Conservation (phyloP, 2,888 invertebrate genomes). For the Hirtodrosophila cameraria region DNA sequence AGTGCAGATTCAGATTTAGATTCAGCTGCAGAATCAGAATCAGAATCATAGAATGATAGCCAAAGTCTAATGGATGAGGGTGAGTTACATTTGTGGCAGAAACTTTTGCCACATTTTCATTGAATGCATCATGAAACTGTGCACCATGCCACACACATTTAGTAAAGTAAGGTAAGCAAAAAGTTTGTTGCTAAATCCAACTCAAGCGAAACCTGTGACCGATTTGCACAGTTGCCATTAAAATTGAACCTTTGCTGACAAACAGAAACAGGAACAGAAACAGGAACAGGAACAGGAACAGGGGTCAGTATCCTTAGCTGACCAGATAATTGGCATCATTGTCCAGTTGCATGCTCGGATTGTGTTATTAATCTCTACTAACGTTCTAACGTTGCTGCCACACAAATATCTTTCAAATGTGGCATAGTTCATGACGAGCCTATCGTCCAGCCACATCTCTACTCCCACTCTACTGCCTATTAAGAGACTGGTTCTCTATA, state of each 20-base stretch:
- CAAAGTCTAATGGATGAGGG: conserved; percentile 15
- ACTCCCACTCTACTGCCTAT: conserved; percentile 37
- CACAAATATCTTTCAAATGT: conserved; percentile 60
- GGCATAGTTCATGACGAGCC: conserved; percentile 53
- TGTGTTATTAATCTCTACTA: conserved; percentile 62
- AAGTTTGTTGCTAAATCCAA: conserved; percentile 63
- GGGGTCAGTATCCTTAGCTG: neutral
- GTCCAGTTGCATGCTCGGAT: conserved; percentile 27
- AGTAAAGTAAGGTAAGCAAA: conserved; percentile 71
- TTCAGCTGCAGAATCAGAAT: conserved; percentile 17
- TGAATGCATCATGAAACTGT: conserved; percentile 55
- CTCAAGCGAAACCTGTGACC: conserved; percentile 73
- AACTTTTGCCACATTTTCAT: conserved; percentile 68
- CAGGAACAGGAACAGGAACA: no score
- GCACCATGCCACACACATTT: conserved; percentile 4
- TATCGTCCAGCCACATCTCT: conserved; percentile 33
- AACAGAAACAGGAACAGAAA: no score
- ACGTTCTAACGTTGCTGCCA: conserved; percentile 41
- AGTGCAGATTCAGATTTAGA: conserved; percentile 60
- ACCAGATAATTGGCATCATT: conserved; percentile 49
- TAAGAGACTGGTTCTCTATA: no score
- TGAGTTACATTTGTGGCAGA: conserved; percentile 29
- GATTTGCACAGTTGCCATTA: conserved; percentile 51
- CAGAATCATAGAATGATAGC: conserved; percentile 8
- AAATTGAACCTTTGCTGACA: conserved; percentile 17